A percentile compares a stretch with the other conserved stretches of the same genome.
Evolutionary conservation across 2,888 invertebrate genomes (phyloP).

Genomic region (Nesidiocoris tenuis): DNA sequence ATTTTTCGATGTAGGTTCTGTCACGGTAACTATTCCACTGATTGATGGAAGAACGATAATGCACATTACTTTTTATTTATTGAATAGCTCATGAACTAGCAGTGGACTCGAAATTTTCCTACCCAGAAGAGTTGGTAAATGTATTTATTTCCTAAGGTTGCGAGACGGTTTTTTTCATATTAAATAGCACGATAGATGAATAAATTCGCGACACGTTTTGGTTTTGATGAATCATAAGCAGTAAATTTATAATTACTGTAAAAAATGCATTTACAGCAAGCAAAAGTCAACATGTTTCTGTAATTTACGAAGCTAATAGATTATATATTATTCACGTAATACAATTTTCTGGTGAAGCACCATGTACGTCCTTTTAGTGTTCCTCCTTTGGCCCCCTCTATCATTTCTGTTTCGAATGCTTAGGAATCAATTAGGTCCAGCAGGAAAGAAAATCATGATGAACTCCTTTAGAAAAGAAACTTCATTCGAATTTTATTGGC

Average conservation of each 20-base stretch:
- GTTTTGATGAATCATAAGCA: slow-evolving; percentile 23
- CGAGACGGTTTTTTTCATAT: slow-evolving; percentile 9
- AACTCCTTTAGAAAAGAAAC: too few species aligned
- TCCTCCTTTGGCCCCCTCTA: too few species aligned
- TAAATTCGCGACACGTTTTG: slow-evolving; percentile 1
- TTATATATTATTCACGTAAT: slow-evolving; percentile 31
- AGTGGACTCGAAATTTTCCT: not conserved
- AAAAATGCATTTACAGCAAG: slow-evolving; percentile 34
- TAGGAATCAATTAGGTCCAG: too few species aligned
- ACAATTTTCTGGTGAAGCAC: slow-evolving; percentile 32
- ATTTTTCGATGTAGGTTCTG: slow-evolving; percentile 10
- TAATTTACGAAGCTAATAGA: slow-evolving; percentile 32
- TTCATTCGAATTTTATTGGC: too few species aligned
- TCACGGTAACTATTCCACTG: slow-evolving; percentile 29
- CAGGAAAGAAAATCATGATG: too few species aligned
- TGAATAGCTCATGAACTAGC: not conserved
- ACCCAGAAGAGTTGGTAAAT: not conserved
- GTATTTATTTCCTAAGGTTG: not conserved
- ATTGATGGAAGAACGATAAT: slow-evolving; percentile 11
- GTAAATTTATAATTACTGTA: slow-evolving; percentile 21
- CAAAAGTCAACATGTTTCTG: slow-evolving; percentile 37
- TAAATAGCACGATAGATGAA: slow-evolving; percentile 19
- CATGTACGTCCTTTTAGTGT: too few species aligned
- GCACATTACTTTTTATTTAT: slow-evolving; percentile 15
- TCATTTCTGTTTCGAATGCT: too few species aligned